These are phyloP conservation scores for Engraulis encrasicolus DNA, from an alignment of 2,113 vertebrate genomes.

Conservation along the genomic window DNA sequence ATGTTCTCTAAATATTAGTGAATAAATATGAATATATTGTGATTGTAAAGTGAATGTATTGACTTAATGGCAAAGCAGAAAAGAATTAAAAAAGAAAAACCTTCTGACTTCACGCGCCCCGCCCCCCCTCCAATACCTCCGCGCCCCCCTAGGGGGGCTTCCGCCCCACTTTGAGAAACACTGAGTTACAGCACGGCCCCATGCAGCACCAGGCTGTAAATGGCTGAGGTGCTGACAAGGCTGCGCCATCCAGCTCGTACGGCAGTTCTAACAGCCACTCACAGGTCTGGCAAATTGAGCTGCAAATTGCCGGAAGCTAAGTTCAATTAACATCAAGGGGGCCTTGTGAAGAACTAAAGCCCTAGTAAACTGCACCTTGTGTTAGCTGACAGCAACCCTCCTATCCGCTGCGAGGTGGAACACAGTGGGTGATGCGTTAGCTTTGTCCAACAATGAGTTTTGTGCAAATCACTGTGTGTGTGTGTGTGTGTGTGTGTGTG, in stretches of 20 bases:
- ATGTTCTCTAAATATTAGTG: no score
- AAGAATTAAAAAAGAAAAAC: no score
- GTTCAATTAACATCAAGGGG: constrained; percentile 70
- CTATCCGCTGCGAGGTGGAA: constrained; percentile 49
- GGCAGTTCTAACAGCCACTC: constrained; percentile 67
- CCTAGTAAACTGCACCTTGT: constrained; percentile 42
- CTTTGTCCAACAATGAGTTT: neutral
- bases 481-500: neutral
- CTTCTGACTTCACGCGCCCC: no score
- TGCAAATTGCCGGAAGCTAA: constrained; percentile 71
- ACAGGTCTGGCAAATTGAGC: constrained; percentile 64
- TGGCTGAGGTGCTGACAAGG: constrained; percentile 45
- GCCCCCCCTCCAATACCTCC: no score
- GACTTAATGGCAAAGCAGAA: no score
- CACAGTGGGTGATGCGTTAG: no score
- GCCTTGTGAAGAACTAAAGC: constrained; percentile 59
- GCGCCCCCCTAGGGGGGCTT: no score
- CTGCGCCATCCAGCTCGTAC: no score
- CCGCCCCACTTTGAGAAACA: no score
- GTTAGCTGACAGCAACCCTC: constrained; percentile 63
- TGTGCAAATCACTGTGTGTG: neutral
- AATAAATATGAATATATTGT: no score
- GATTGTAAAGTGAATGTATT: no score
- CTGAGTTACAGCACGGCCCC: no score
- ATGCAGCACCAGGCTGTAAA: neutral